phyloP scores from a whole-genome alignment of 2,113 vertebrate genomes.

The Pollachius pollachius region DNA sequence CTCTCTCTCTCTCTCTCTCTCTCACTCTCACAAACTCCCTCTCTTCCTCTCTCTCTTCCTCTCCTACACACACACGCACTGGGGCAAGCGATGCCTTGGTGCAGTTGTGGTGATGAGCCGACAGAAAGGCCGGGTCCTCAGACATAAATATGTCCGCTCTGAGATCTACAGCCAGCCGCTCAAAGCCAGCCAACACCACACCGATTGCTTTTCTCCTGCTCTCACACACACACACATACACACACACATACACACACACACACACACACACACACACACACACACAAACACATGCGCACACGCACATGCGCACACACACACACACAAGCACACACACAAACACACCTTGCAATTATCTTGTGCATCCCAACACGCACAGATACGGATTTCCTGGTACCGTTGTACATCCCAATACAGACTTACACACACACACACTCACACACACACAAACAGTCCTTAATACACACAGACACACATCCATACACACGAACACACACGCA shows the following conservation, averaged over 20 bases:
- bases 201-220: slow-evolving; percentile 49
- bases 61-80: neutral
- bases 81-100: too few species aligned
- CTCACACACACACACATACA: slow-evolving; percentile 26
- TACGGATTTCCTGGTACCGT: too few species aligned
- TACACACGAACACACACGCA: neutral
- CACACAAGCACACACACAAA: neutral
- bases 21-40: neutral
- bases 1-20: slow-evolving; percentile 1
- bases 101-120: slow-evolving; percentile 50
- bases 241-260: neutral
- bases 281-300: too few species aligned
- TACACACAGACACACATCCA: neutral
- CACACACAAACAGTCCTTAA: too few species aligned
- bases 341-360: too few species aligned
- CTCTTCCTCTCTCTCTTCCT: neutral
- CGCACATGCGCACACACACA: too few species aligned
- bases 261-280: too few species aligned
- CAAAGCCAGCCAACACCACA: slow-evolving; percentile 50
- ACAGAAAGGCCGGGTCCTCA: slow-evolving; percentile 55
- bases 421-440: too few species aligned
- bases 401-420: too few species aligned
- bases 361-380: too few species aligned
- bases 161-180: slow-evolving; percentile 53
- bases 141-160: slow-evolving; percentile 61